These are phyloP conservation scores for Rhingia campestris DNA, from an alignment of 2,888 invertebrate species.

Conservation along the genomic window DNA sequence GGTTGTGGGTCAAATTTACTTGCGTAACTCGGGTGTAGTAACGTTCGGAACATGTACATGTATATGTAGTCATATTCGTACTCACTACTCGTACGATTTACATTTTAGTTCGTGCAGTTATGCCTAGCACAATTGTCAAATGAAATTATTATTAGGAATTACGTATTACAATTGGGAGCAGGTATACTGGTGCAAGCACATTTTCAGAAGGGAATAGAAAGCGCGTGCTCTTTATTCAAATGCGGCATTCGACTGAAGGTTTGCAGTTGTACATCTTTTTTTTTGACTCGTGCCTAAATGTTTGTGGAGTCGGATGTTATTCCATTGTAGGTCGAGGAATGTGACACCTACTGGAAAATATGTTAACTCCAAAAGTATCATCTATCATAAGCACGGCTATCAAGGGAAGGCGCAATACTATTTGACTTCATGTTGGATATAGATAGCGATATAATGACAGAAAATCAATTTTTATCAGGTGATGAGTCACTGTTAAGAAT, in stretches of 20 bases:
- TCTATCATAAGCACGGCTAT: background rate
- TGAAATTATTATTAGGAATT: background rate
- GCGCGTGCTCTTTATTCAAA: background rate
- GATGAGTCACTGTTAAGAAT: conserved; percentile 6
- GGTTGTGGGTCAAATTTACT: conserved; percentile 60
- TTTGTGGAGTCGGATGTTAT: no score
- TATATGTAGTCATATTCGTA: background rate
- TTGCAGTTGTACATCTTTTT: no score
- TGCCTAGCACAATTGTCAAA: conserved; percentile 1
- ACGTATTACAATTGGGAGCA: background rate
- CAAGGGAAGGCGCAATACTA: background rate
- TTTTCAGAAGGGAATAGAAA: background rate
- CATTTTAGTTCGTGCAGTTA: background rate
- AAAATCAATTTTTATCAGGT: conserved; percentile 1
- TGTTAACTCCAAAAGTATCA: background rate
- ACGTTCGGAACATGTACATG: background rate
- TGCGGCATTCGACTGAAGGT: no score
- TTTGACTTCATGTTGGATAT: background rate
- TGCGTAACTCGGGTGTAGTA: conserved; percentile 43
- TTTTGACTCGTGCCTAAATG: no score
- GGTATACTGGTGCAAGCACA: background rate
- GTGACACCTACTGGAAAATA: background rate
- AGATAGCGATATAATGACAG: background rate
- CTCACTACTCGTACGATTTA: background rate
- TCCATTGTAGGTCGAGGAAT: no score